A percentile compares a stretch with the other conserved stretches of the same genome.
Conservation (phyloP, 2,888 invertebrate species). For the Tromatobia lineatoria region DNA sequence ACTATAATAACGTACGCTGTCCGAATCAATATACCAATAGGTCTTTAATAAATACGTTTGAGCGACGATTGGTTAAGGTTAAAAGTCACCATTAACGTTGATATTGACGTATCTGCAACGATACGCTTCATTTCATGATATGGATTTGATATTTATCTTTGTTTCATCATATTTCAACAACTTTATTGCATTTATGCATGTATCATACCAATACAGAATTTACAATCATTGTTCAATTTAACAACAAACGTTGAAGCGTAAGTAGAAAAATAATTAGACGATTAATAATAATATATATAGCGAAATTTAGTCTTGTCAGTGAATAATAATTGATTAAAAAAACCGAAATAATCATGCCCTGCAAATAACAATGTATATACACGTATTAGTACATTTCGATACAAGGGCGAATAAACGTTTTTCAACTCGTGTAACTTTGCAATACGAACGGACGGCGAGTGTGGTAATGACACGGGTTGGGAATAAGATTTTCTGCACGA, state of each 20-base stretch:
- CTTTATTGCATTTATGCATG: not conserved
- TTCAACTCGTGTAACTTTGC: too few species aligned
- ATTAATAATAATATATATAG: constrained; percentile 24
- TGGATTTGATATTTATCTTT: constrained; percentile 51
- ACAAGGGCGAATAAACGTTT: too few species aligned
- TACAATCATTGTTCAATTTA: not conserved
- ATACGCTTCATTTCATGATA: constrained; percentile 37
- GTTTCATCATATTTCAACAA: not conserved
- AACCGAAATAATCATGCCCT: not conserved
- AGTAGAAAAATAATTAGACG: constrained; percentile 36
- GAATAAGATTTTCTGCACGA: too few species aligned
- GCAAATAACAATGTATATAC: not conserved
- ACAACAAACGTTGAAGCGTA: not conserved
- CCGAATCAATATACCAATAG: not conserved
- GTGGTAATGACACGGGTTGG: too few species aligned
- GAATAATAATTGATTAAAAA: not conserved
- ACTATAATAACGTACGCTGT: not conserved
- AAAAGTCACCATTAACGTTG: not conserved
- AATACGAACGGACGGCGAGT: too few species aligned
- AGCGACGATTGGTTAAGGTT: not conserved
- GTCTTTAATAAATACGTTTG: not conserved
- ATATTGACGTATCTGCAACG: constrained; percentile 45
- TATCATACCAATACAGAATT: not conserved
- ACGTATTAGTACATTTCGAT: too few species aligned
- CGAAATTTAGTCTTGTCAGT: not conserved